These are phyloP conservation scores for Protula sp. DNA, from an alignment of 2,888 invertebrate species.

Conservation along the genomic window DNA sequence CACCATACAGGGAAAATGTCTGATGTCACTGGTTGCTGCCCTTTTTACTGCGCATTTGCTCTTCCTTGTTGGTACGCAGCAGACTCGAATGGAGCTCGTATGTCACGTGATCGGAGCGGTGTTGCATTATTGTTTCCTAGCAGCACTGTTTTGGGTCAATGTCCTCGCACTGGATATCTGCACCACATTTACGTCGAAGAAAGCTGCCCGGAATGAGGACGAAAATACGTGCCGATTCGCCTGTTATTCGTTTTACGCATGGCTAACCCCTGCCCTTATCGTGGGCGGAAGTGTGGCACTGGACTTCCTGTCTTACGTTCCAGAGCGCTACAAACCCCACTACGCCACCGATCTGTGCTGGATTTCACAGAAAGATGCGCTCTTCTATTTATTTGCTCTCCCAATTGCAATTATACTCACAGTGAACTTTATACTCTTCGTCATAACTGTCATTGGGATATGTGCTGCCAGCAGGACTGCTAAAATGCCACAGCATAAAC, in stretches of 20 bases:
- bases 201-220: constrained; percentile 16
- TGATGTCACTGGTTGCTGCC: constrained; percentile 57
- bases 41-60: constrained; percentile 56
- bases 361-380: constrained; percentile 58
- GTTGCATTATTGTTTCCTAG: constrained; percentile 57
- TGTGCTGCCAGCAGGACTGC: constrained; percentile 1
- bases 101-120: constrained; percentile 54
- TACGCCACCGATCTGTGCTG: constrained; percentile 58
- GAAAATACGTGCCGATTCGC: constrained; percentile 10
- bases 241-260: constrained; percentile 49
- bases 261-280: constrained; percentile 49
- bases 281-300: constrained; percentile 45
- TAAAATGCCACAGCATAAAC: background rate
- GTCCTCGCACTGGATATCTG: constrained; percentile 61
- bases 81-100: constrained; percentile 12
- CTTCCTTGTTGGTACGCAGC: constrained; percentile 52
- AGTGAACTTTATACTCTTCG: constrained; percentile 56
- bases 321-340: constrained; percentile 47
- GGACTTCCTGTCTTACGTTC: constrained; percentile 33
- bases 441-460: constrained; percentile 60
- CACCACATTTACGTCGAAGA: constrained; percentile 49
- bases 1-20: constrained; percentile 58
- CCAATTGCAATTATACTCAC: constrained; percentile 57
- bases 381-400: constrained; percentile 59
- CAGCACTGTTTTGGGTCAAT: constrained; percentile 60